Evolutionary conservation across 2,113 vertebrate genomes (phyloP), one percentile per base, ranked within the genome.

Genomic region (Addax nasomaculatus): DNA sequence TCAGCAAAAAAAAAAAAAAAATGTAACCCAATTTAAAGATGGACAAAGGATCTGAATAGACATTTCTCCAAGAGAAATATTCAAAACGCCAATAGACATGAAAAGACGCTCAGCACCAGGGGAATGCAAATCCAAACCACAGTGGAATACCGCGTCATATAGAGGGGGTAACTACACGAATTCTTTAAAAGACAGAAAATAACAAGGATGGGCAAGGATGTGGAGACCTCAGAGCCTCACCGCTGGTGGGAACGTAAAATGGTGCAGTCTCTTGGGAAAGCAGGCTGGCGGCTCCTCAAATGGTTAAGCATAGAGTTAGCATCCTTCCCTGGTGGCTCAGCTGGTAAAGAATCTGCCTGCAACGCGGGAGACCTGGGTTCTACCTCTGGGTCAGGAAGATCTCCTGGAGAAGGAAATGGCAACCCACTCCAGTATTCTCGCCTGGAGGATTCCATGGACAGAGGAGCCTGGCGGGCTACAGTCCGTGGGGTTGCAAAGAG

Each of bases 121-220:
- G 60, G 76, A 43, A 27, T 6, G 36, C 58, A 47, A 49, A 60
- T 9, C 57, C 14, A 39, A 57, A 39, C 33, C 76, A 43, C 62
- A 9, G 16, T 1, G 33, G 55, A 83, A 49, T 23, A 58, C 12
- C 15, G 8, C 6, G 2, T 11, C 29, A 1, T 7, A 29, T 14
- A 9, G 11, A 15, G 25, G 33, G 33, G 23, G 43, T 2, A 19
- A 39, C 43, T 15, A 14, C 0, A 11, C 0, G 10, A 49, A 27
- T 4, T 47, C 55, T 36, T 76, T 76, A 1, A 57, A 43, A 15
- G 55, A 47, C 23, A 16, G 76, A 85, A 83, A 83, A 51, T 64
- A 58, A 12, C 21, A n/a, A 62, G 94, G 27, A 15, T n/a, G 11
- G 21, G 23, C 33, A 17, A 76, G 60, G 6, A 23, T 1, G 47